Evolutionary conservation across 1,140 invertebrate species (phyloP), one percentile per base, ranked within the genome.

Genomic region (Pogonomyrmex barbatus): DNA sequence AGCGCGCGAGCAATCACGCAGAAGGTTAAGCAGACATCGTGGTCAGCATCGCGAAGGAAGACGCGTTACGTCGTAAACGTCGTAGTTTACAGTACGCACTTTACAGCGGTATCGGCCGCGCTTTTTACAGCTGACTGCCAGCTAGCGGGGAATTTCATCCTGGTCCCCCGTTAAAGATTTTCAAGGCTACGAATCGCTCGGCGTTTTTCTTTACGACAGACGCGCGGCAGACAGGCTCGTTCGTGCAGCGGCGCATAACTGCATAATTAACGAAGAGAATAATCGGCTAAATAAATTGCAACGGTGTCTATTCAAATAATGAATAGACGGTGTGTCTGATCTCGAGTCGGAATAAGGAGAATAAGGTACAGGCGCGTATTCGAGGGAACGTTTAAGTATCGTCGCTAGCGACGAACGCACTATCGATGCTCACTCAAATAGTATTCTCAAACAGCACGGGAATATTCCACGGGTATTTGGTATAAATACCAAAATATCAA

Each of bases 211-310:
- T 45, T 45, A 84, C 83, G 83, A 76, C 60, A 75, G 81, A 75
- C 68, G 17, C 60, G 14, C 58, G 47, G n/a, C 24, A 24, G 24
- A 24, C 24, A 24, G 24, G 24, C 71, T 58, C 42, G 42, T 45
- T 45, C 14, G 17, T 2, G 45, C 39, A 14, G 45, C 54, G 36
- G 47, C 70, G 81, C 81, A 84, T 84, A 84, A 76, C 81, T 76
- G 81, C 67, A 84, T 84, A 84, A 84, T 84, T 84, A 84, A 76
- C 67, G 81, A 24, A 24, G 24, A 76, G 81, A 84, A 84, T 84
- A 54, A 84, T 84, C 58, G 81, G 58, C 67, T 70, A 60, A 76
- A 84, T 84, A 76, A 84, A 81, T 81, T 70, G 50, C 65, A 50
- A 67, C 65, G 65, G 78, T 50, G 78, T 50, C 78, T 12, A 50